phyloP scores from a whole-genome alignment of 2,888 invertebrate species.

The Drosophila koepferae region DNA sequence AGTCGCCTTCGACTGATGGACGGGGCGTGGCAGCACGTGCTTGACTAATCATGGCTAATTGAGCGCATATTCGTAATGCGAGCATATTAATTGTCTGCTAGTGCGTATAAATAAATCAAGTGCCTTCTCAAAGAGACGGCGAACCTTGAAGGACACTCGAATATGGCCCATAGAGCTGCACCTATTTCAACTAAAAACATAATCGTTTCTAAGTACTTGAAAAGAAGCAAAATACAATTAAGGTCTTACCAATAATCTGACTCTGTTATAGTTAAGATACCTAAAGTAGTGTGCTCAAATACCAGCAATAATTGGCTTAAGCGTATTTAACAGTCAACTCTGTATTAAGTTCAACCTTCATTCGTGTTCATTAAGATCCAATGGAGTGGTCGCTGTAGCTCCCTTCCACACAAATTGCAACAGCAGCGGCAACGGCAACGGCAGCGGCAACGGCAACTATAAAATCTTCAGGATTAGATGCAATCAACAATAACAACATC shows the following conservation, averaged over 20 bases:
- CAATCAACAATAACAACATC: conserved; percentile 78
- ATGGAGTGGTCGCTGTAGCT: conserved; percentile 36
- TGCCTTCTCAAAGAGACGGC: conserved; percentile 21
- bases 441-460: conserved; percentile 52
- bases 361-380: conserved; percentile 66
- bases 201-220: background rate
- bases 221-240: background rate
- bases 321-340: conserved; percentile 43
- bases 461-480: conserved; percentile 79
- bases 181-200: background rate
- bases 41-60: conserved; percentile 77
- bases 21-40: conserved; percentile 74
- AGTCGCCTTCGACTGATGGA: conserved; percentile 60
- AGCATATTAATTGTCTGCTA: conserved; percentile 67
- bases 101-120: conserved; percentile 45
- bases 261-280: background rate
- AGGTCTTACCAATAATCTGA: background rate
- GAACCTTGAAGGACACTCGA: background rate
- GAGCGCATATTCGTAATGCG: conserved; percentile 68
- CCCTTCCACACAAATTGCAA: conserved; percentile 14
- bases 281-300: conserved; percentile 4
- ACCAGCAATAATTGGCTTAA: conserved; percentile 34
- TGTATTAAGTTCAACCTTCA: conserved; percentile 27
- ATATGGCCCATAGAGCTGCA: too few relatives aligned
- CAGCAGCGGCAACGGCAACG: too few relatives aligned